Evolutionary conservation across 1,140 invertebrate species (phyloP), one percentile per base, ranked within the genome.

Genomic region (Drosophila cardini): DNA sequence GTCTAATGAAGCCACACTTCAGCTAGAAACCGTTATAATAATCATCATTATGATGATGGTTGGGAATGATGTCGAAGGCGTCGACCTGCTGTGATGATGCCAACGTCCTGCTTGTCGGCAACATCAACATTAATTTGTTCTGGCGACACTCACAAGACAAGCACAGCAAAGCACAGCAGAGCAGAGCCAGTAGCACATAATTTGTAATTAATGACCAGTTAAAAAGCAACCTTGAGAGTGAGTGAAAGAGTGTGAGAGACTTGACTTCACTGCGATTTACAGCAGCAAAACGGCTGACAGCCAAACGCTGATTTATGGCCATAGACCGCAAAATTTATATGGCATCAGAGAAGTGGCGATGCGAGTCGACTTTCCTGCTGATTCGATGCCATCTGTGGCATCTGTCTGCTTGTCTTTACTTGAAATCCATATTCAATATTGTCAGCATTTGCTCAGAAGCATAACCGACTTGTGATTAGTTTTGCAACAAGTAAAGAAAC

Each of bases 201-300:
- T 87, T 87, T 84, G 84, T 87, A 87, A 87, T 87, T 87, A 87
- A 87, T 87, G 84, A 89, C 84, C 76, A 89, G 84, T 89, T 89
- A 87, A 87, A 84, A 81, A 78, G 73, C 68, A 72, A 58, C 60
- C 73, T 67, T 65, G 62, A 43, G 79, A 56, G 61, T 42, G 55
- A 62, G 34, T 18, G 48, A 67, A 48, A 43, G 10, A n/a, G 11
- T 13, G 34, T 9, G 32, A 64, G 58, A 61, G 70, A 34, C 71
- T 73, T 60, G 55, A 15, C 36, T 42, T 42, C 5, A 16, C 75
- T 86, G 76, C 84, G 83, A 86, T 89, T 86, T 86, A 76, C 83
- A 80, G 64, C 72, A 55, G 85, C 80, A 80, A 80, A 78, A 83
- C 65, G 78, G 76, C 73, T 80, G 87, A 90, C 87, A 90, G 87